Base-by-base conservation (phyloP, 1,140 invertebrate species). In the Drosophila micromelanica region DNA sequence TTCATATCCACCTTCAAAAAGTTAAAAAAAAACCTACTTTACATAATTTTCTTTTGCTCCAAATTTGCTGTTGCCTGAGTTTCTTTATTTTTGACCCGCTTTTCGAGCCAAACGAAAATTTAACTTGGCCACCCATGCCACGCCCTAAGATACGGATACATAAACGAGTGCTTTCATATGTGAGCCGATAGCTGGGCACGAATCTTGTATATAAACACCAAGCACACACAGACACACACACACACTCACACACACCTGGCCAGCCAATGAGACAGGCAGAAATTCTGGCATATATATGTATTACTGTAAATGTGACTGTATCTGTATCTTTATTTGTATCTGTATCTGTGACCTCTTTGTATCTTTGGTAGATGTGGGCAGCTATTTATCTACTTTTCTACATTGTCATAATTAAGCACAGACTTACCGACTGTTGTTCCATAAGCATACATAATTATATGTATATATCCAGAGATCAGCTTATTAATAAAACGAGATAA, bases 151-250 rank as follows among this genome's bases (percentile, higher is more conserved):
- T 17, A 17, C 17, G 2, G 17, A 17, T 17, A 17, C 17, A 68
- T 43, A 55, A 55, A 57, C 68, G 68, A 71, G 37, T 57, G 60
- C 43, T 51, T 64, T 42, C 52, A 62, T 52, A 43, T 32, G 30
- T 6, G 32, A 46, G 43, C 43, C 59, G 43, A 60, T 46, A 60
- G 8, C 27, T 32, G 38, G 1, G 27, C 46, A 55, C 37, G 55
- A 54, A 56, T 42, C 35, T 60, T 67, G 27, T 68, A 82, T 59
- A 84, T 82, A 84, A 60, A 82, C 80, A 82, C 80, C 80, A 84
- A 75, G 42, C 62, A 40, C 59, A 54, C 55, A 65, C 69, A n/a
- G n/a, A 38, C 49, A 65, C 60, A 63, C 72, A 67, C 40, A 54
- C 35, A 15, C 12, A 13, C 45, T 46, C 12, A 5, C 30, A 54